phyloP scores from a whole-genome alignment of 2,888 invertebrate genomes.

The Antheraea assamensis region DNA sequence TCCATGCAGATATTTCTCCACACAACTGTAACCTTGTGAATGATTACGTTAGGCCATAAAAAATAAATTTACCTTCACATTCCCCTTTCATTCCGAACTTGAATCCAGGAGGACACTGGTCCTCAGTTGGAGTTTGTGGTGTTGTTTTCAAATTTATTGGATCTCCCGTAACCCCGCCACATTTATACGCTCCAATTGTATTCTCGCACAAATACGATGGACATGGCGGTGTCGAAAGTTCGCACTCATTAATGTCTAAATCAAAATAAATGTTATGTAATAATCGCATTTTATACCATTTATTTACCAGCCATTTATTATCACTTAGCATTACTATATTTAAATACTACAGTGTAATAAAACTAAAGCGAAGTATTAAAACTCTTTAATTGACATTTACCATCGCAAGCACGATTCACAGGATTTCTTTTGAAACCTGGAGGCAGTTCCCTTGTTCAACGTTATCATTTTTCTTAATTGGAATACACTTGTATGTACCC shows the following conservation, averaged over 20 bases:
- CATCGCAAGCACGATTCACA: slow-evolving; percentile 77
- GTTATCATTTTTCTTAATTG: slow-evolving; percentile 42
- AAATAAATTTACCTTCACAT: slow-evolving; percentile 69
- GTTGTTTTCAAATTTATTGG: slow-evolving; percentile 50
- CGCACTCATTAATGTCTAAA: slow-evolving; percentile 93
- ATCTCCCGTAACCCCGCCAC: slow-evolving; percentile 65
- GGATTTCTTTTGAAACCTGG: slow-evolving; percentile 79
- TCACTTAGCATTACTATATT: no score
- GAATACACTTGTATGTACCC: slow-evolving; percentile 85
- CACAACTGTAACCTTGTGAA: no score
- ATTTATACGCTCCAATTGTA: slow-evolving; percentile 74
- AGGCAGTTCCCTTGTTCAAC: slow-evolving; percentile 73
- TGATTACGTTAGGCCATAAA: neutral
- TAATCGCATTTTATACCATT: no score
- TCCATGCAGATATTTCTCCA: no score
- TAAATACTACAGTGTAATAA: no score
- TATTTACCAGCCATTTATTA: no score
- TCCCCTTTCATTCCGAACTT: slow-evolving; percentile 60
- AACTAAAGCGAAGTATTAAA: no score
- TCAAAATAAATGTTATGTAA: neutral
- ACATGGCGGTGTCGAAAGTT: slow-evolving; percentile 66
- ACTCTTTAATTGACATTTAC: slow-evolving; percentile 39
- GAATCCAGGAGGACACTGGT: slow-evolving; percentile 81
- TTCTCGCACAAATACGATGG: slow-evolving; percentile 69
- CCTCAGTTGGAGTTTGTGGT: slow-evolving; percentile 45